Evolutionary conservation across 2,888 invertebrate species (phyloP).

Genomic region (Macrosoma leucophasiata): DNA sequence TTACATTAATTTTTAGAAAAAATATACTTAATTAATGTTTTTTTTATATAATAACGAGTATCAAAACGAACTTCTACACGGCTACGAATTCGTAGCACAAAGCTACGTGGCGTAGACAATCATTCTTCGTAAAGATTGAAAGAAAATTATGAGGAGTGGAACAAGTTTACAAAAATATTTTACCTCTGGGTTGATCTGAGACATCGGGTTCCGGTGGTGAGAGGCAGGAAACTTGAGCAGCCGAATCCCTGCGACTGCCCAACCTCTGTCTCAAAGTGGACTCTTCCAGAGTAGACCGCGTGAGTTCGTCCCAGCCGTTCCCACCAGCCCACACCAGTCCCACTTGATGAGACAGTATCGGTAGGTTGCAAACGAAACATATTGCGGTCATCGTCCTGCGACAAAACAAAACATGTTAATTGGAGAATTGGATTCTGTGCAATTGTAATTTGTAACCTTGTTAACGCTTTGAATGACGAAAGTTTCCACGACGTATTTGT

Average conservation of each 20-base stretch:
- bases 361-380: constrained; percentile 97
- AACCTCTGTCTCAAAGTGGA: constrained; percentile 88
- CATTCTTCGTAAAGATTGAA: no score
- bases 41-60: no score
- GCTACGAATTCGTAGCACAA: no score
- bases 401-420: constrained; percentile 36
- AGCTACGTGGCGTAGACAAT: no score
- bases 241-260: constrained; percentile 90
- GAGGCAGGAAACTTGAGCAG: constrained; percentile 90
- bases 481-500: no score
- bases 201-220: constrained; percentile 90
- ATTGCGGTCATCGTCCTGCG: constrained; percentile 94
- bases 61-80: no score
- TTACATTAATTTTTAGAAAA: no score
- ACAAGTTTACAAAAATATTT: constrained; percentile 6
- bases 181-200: constrained; percentile 69
- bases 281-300: constrained; percentile 89
- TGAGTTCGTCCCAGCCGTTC: constrained; percentile 95
- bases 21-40: no score
- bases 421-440: no score
- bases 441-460: no score
- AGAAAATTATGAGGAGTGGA: no score
- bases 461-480: no score
- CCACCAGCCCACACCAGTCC: constrained; percentile 95
- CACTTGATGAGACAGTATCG: constrained; percentile 95